Percentiles rank a stretch among this genome's conserved stretches.
Conservation (phyloP, 2,888 invertebrate species). For the Onchidella celtica region DNA sequence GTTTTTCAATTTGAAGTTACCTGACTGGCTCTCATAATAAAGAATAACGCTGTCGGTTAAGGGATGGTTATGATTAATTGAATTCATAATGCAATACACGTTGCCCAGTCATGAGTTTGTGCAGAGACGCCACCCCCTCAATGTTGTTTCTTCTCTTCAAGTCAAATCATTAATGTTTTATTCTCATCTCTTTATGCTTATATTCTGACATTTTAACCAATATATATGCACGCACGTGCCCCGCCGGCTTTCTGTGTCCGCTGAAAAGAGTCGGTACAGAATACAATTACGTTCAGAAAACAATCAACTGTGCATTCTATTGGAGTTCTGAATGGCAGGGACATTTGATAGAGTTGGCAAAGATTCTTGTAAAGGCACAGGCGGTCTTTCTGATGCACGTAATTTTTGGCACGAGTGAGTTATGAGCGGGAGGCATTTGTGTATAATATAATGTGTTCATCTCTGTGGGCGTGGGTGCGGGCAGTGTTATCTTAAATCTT, state of each 20-base stretch:
- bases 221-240: conserved; percentile 25
- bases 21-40: not conserved
- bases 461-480: too few species aligned
- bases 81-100: conserved; percentile 20
- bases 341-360: conserved; percentile 26
- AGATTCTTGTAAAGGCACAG: too few species aligned
- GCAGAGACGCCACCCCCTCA: not conserved
- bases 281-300: conserved; percentile 11
- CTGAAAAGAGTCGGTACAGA: not conserved
- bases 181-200: not conserved
- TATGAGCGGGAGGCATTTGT: too few species aligned
- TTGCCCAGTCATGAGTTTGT: too few species aligned
- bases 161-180: too few species aligned
- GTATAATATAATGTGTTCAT: too few species aligned
- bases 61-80: conserved; percentile 22
- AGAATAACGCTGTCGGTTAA: not conserved
- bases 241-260: not conserved
- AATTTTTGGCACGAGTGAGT: too few species aligned
- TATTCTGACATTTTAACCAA: not conserved
- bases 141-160: too few species aligned
- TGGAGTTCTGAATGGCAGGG: conserved; percentile 12
- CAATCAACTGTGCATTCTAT: conserved; percentile 27
- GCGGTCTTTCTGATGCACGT: too few species aligned
- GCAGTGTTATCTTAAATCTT: too few species aligned
- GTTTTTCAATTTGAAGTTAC: not conserved